A percentile compares a stretch with the other conserved stretches of the same genome.
These are phyloP conservation scores for Podilymbus podiceps DNA, from an alignment of 2,113 vertebrate genomes.

Conservation along the genomic window DNA sequence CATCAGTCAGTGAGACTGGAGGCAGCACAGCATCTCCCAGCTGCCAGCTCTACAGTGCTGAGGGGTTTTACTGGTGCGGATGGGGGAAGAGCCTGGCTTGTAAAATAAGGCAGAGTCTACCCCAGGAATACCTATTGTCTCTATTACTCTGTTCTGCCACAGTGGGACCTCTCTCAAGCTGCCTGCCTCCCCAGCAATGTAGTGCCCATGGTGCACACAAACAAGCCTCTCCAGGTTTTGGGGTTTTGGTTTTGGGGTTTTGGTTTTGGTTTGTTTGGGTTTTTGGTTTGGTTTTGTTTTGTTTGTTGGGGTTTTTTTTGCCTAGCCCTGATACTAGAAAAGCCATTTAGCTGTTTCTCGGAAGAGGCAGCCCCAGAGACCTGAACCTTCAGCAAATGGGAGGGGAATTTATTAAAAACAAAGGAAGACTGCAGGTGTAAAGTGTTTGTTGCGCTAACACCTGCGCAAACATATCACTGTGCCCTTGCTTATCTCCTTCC, in stretches of 20 bases:
- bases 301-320: not conserved
- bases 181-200: not conserved
- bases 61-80: not conserved
- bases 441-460: slow-evolving; percentile 27
- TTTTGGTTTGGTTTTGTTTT: not conserved
- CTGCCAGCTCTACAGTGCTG: not conserved
- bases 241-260: no score
- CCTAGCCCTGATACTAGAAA: not conserved
- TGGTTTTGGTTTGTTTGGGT: no score
- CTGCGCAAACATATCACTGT: slow-evolving; percentile 17
- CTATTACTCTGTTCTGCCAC: not conserved
- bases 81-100: not conserved
- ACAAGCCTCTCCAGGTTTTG: not conserved
- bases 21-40: not conserved
- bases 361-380: not conserved
- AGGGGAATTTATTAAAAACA: not conserved
- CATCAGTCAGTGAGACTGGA: not conserved
- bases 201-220: not conserved
- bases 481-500: slow-evolving; percentile 45
- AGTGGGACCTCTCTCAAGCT: not conserved
- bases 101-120: not conserved
- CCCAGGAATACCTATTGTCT: not conserved
- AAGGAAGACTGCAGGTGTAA: slow-evolving; percentile 28
- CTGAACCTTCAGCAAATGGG: not conserved
- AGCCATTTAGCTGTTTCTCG: not conserved